phyloP scores from a whole-genome alignment of 64 coral and sea anemone genomes.

The Platygyra sinensis region DNA sequence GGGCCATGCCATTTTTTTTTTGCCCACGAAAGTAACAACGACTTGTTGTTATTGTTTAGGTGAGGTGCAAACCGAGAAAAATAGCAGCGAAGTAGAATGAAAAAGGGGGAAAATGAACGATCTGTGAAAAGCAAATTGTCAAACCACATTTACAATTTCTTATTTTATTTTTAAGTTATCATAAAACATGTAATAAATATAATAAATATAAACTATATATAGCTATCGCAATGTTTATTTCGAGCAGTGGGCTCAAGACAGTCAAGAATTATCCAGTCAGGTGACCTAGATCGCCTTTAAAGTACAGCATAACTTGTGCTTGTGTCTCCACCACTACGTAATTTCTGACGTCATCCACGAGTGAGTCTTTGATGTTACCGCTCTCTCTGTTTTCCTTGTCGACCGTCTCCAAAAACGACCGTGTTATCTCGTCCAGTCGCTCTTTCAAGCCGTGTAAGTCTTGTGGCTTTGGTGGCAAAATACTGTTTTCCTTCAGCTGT shows the following conservation, averaged over 20 bases:
- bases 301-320: neutral
- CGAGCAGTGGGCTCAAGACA: neutral
- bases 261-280: neutral
- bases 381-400: neutral
- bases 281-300: neutral
- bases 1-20: too few species aligned
- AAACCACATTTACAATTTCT: too few species aligned
- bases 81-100: too few species aligned
- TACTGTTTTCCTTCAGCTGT: neutral
- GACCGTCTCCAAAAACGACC: neutral
- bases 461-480: neutral
- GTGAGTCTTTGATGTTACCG: neutral
- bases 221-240: neutral
- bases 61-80: too few species aligned
- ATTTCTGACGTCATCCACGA: constrained; percentile 24
- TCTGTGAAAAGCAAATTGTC: too few species aligned
- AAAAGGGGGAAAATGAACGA: too few species aligned
- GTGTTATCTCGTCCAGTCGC: neutral
- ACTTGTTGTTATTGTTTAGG: too few species aligned
- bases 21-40: too few species aligned
- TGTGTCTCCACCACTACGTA: neutral
- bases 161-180: too few species aligned
- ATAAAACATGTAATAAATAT: too few species aligned
- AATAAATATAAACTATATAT: too few species aligned
- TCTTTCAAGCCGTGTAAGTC: neutral